A percentile compares a stretch with the other conserved stretches of the same genome.
phyloP scores from a whole-genome alignment of 2,797 vertebrate genomes.

The Malurus splendens region DNA sequence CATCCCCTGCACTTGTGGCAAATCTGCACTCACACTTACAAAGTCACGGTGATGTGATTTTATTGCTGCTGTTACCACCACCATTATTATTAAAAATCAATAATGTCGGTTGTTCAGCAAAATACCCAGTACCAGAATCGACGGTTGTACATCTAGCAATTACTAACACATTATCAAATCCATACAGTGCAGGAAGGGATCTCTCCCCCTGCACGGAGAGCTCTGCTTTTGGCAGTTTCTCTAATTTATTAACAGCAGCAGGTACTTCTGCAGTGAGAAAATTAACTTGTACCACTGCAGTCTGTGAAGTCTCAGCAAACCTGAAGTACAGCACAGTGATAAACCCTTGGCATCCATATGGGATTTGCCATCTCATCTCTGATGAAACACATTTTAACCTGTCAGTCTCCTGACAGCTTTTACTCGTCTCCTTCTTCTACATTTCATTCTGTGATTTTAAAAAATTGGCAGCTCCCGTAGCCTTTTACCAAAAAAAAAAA shows the following conservation, averaged over 20 bases:
- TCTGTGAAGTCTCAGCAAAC: neutral
- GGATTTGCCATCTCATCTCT: neutral
- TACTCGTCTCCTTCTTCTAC: neutral
- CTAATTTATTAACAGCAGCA: neutral
- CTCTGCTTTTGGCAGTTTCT: neutral
- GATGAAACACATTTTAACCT: neutral
- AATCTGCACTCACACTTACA: neutral
- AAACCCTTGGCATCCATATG: neutral
- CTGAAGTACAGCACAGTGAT: neutral
- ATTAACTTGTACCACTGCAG: neutral
- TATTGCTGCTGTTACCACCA: neutral
- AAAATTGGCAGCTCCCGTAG: neutral
- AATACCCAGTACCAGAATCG: neutral
- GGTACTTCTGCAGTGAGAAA: neutral
- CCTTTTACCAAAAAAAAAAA: neutral
- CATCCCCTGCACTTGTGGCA: neutral
- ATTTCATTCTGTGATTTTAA: neutral
- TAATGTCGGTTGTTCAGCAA: neutral
- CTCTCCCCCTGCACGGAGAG: neutral
- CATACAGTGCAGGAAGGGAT: neutral
- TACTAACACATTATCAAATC: neutral
- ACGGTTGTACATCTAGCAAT: neutral
- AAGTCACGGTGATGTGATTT: neutral
- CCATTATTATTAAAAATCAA: neutral
- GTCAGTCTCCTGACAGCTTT: neutral